phyloP scores from a whole-genome alignment of 1,140 invertebrate genomes.

The Leptopilina clavipes region DNA sequence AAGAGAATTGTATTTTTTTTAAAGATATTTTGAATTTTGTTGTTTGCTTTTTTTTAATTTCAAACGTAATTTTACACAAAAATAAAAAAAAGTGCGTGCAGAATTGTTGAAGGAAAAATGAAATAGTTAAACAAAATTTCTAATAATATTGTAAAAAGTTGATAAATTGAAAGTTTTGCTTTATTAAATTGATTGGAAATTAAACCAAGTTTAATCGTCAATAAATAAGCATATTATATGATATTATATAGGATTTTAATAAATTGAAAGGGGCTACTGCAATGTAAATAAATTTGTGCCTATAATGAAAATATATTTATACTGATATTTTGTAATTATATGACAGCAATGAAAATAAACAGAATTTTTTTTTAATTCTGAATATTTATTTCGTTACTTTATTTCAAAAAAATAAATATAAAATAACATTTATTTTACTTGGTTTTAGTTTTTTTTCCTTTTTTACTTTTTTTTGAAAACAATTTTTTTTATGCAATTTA shows the following conservation, averaged over 20 bases:
- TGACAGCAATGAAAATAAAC: slow-evolving; percentile 41
- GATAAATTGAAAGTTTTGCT: not conserved
- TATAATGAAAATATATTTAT: slow-evolving; percentile 57
- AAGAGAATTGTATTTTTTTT: slow-evolving; percentile 14
- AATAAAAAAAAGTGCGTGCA: slow-evolving; percentile 11
- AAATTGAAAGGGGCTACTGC: slow-evolving; percentile 36
- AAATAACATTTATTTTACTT: too few species aligned
- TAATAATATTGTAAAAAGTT: not conserved
- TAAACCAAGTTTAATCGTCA: slow-evolving; percentile 26
- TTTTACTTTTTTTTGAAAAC: too few species aligned
- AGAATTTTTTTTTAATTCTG: slow-evolving; percentile 48
- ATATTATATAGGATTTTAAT: slow-evolving; percentile 15
- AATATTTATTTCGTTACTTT: slow-evolving; percentile 41
- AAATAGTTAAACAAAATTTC: slow-evolving; percentile 48
- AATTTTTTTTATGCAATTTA: too few species aligned
- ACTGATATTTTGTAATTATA: slow-evolving; percentile 62
- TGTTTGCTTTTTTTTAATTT: not conserved
- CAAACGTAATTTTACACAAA: not conserved
- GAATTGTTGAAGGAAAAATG: slow-evolving; percentile 36
- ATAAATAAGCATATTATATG: not conserved
- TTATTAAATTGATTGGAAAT: not conserved
- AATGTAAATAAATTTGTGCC: slow-evolving; percentile 59
- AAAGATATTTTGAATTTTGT: too few species aligned
- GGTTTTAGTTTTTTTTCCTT: too few species aligned
- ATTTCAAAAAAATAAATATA: too few species aligned